Base-by-base conservation (phyloP, 1,140 invertebrate genomes). In the Latrodectus geometricus region DNA sequence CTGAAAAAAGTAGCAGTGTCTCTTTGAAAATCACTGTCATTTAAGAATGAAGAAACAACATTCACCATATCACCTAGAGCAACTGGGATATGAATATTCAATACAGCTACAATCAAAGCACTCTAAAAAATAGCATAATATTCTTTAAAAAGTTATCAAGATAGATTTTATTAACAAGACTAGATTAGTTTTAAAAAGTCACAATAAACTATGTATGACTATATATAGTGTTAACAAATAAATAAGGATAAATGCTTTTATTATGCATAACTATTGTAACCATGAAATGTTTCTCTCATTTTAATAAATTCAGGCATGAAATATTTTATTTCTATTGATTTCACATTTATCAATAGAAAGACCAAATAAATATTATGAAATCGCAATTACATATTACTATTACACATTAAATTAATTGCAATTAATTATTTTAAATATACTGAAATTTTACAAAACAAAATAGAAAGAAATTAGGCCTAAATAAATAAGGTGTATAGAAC, bases 41-140 rank as follows among this genome's bases (percentile, higher is more conserved):
- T 89, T 88, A 52, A 89, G 89, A 88, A 89, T 74, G 72, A 91
- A 90, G 93, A 90, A 66, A 97, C 92, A 14, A 95, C 93, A 91
- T 97, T 96, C 23, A 97, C 94, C 20, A 97, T 89, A 87, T 94
- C 92, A 65, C 96, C 96, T 23, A 97, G 92, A 80, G 94, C 89
- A 87, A 94, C 92, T 2, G 96, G 96, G 88, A 97, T 95, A 90
- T 95, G 92, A 87, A 97, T 96, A 90, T 97, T 97, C 82, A 96
- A 92, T 72, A 95, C 88, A 2, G 96, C 96, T 76, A 96, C 95
- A 88, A 94, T 91, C 50, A 97, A 90, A 15, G 96, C 95, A 89
- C 95, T 95, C 96, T 97, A 90, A 77, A 92, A 92, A 72, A 8
- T 35, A 35, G 35, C 5, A 35, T 35, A 3, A 35, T 35, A 35